These are phyloP conservation scores for Sesamia inferens DNA, from an alignment of 2,888 invertebrate species.

Conservation along the genomic window DNA sequence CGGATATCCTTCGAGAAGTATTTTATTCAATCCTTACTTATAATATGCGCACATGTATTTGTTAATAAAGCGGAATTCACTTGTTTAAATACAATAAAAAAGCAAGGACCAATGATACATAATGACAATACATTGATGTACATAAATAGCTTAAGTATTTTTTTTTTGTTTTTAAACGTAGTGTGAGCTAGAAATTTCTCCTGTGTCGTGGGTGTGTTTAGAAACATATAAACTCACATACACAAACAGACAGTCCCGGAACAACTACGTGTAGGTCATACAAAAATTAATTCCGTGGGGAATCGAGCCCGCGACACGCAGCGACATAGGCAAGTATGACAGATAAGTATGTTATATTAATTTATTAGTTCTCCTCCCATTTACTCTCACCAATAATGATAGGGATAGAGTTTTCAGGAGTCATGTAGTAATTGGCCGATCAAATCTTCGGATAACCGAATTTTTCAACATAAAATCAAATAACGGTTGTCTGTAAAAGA, in stretches of 20 bases:
- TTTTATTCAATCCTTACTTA: slow-evolving; percentile 38
- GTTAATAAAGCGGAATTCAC: slow-evolving; percentile 44
- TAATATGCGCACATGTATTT: slow-evolving; percentile 7
- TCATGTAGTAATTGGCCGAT: too few species aligned
- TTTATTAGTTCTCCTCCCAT: not conserved
- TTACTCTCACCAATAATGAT: not conserved
- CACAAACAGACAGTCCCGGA: too few species aligned
- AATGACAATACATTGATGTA: slow-evolving; percentile 24
- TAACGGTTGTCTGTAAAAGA: too few species aligned
- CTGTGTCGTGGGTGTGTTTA: too few species aligned
- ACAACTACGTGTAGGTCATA: too few species aligned
- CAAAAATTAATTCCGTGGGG: too few species aligned
- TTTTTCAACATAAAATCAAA: not conserved
- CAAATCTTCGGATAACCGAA: not conserved
- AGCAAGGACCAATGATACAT: slow-evolving; percentile 22
- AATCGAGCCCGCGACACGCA: too few species aligned
- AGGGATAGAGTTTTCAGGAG: too few species aligned
- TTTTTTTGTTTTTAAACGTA: too few species aligned
- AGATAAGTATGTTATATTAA: not conserved
- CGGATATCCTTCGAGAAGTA: slow-evolving; percentile 44
- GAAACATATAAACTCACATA: too few species aligned
- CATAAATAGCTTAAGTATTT: not conserved
- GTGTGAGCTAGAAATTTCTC: too few species aligned
- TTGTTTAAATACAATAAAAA: slow-evolving; percentile 40
- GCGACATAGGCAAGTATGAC: not conserved